Base-by-base conservation (phyloP, 2,888 invertebrate species). In the Noctua pronuba region DNA sequence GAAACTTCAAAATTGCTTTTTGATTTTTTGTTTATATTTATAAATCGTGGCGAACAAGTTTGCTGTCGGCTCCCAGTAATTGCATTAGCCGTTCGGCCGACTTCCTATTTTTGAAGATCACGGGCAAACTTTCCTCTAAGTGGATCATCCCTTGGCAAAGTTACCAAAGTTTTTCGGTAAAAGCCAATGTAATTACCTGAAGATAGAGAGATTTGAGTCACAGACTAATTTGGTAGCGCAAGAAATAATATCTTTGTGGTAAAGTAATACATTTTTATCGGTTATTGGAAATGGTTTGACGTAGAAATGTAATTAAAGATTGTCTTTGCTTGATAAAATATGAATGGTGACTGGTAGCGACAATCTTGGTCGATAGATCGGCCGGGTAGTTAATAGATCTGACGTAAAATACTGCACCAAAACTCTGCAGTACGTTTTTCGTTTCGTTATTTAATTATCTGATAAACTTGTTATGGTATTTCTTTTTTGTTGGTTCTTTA, bases 51-150 rank as follows among this genome's bases (percentile, higher is more conserved):
- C 72, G 80, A 80, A 75, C 79, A 88, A 92, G 88, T 89, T 90
- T 83, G 68, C 74, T 81, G 81, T 86, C 78, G 77, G 76, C 90
- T 92, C 86, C 90, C 91, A 76, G 90, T 93, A 93, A 94, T 93
- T 92, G 91, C 91, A 90, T 94, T 93, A 94, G 90, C 86, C 88
- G 90, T 89, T 88, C 88, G 83, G 84, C 86, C 88, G 88, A 89
- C 87, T 92, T 92, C 89, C 90, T 92, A 93, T 93, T 92, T 84
- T 93, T 92, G 91, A 93, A 94, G 92, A 92, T 94, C 90, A 92
- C 82, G 85, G 88, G 82, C 86, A 81, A 93, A 94, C 89, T 94
- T 94, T 90, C 70, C 72, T 77, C 80, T 90, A 94, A 94, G 93
- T 93, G 91, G 94, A 93, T 92, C 91, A 92, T 90, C 92, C 89